These are phyloP conservation scores for Notamacropus eugenii DNA, from an alignment of 2,797 vertebrate genomes.

Conservation along the genomic window DNA sequence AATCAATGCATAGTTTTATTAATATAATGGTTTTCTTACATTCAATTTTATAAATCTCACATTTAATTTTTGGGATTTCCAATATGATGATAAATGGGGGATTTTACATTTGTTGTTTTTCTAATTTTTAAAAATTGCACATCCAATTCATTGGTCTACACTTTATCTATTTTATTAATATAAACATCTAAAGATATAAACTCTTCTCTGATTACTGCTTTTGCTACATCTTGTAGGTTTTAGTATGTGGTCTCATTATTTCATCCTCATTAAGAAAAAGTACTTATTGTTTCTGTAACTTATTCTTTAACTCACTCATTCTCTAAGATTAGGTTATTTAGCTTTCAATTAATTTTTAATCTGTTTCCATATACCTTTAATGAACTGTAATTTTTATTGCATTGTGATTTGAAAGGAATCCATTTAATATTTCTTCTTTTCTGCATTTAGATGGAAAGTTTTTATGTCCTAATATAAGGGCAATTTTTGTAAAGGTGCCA, in stretches of 20 bases:
- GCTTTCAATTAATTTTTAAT: not conserved
- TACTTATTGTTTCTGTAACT: not conserved
- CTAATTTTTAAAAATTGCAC: not conserved
- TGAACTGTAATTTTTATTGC: not conserved
- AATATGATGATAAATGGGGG: not conserved
- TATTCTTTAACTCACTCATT: not conserved
- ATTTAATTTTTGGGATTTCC: not conserved
- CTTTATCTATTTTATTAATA: not conserved
- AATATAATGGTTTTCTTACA: not conserved
- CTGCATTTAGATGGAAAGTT: not conserved
- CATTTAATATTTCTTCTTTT: not conserved
- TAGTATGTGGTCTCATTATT: not conserved
- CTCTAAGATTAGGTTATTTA: not conserved
- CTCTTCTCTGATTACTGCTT: not conserved
- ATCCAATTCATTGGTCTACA: not conserved
- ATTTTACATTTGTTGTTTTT: not conserved
- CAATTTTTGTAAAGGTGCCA: not conserved
- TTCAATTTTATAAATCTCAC: not conserved
- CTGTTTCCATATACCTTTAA: not conserved
- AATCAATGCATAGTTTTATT: not conserved
- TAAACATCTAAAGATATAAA: not conserved
- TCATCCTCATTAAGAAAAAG: not conserved
- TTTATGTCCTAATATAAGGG: not conserved
- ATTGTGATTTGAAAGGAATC: not conserved
- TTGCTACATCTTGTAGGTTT: not conserved